Evolutionary conservation across 2,888 invertebrate species (phyloP), one percentile per base, ranked within the genome.

Genomic region (Halocaridina rubra): DNA sequence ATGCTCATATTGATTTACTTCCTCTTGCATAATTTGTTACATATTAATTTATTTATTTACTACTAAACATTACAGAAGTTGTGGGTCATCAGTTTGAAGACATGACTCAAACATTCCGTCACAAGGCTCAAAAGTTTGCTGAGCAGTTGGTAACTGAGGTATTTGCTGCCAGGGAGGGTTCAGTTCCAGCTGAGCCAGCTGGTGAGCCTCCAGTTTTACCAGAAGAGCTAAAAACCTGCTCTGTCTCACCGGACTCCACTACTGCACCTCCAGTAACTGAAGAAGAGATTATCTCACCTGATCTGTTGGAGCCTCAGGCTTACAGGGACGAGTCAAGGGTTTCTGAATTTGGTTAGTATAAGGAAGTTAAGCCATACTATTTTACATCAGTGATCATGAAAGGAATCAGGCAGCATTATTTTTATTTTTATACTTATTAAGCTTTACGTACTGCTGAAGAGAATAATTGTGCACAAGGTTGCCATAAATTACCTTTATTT

Each of bases 241-340:
- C 76, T 22, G 33, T 69, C 77, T 64, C 71, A 77, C 30, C 81
- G 71, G 79, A 74, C n/a, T 64, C 80, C 27, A 46, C 69, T 53
- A 61, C 59, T 22, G 30, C 30, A 46, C 82, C 78, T 33, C 46
- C 67, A 72, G 32, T 71, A 19, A 13, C 84, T 10, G 46, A 46
- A 24, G 24, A 74, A 24, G 81, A 81, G 64, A 57, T 30, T 22
- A n/a, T 75, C 19, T 81, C 80, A 27, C 24, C 61, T n/a, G 91
- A 92, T 85, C 91, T 91, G 77, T 93, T 92, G 88, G 94, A 92
- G 79, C 91, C 94, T n/a, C 94, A 94, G 90, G 93, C 94, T 16
- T 95, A 94, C 90, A 92, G 94, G 87, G 94, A 95, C 90, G 94
- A 95, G 89, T 92, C 93, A n/a, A 92, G 94, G 89, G 92, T 94